Evolutionary conservation across 2,113 vertebrate genomes (phyloP).

Genomic region (Siniperca chuatsi): DNA sequence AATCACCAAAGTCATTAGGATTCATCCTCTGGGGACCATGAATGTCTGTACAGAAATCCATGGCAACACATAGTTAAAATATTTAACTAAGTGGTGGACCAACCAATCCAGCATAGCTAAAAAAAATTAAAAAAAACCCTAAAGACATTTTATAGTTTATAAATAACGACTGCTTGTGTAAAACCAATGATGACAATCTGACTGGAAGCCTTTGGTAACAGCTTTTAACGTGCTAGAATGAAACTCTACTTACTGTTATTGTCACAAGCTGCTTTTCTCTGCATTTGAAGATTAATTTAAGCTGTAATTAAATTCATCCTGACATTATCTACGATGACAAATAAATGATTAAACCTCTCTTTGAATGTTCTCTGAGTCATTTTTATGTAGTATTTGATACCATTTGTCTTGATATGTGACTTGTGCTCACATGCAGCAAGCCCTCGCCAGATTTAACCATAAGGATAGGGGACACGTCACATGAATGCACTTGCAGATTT

Average conservation of each 20-base stretch:
- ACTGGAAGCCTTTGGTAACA: slow-evolving; percentile 2
- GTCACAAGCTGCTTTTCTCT: slow-evolving; percentile 12
- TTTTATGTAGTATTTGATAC: background rate
- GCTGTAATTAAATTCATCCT: slow-evolving; percentile 40
- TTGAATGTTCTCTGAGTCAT: slow-evolving; percentile 12
- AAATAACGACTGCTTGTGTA: background rate
- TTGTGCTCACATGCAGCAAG: slow-evolving; percentile 8
- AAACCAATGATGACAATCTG: background rate
- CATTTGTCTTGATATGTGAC: slow-evolving; percentile 5
- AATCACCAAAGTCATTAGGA: background rate
- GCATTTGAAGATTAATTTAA: slow-evolving; percentile 42
- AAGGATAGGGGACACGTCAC: slow-evolving; percentile 6
- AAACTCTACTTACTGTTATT: slow-evolving; percentile 7
- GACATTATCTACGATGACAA: slow-evolving; percentile 19
- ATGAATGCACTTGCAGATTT: slow-evolving; percentile 32
- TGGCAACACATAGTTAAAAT: background rate
- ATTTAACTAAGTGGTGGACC: background rate
- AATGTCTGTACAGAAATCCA: background rate
- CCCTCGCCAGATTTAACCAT: slow-evolving; percentile 20
- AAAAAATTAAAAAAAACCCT: background rate
- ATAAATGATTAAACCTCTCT: slow-evolving; percentile 24
- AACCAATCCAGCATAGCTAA: background rate
- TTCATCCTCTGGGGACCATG: background rate
- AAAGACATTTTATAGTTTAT: too few relatives aligned
- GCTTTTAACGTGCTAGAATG: background rate